Evolutionary conservation across 1,140 invertebrate genomes (phyloP).

Genomic region (Spodoptera litura): DNA sequence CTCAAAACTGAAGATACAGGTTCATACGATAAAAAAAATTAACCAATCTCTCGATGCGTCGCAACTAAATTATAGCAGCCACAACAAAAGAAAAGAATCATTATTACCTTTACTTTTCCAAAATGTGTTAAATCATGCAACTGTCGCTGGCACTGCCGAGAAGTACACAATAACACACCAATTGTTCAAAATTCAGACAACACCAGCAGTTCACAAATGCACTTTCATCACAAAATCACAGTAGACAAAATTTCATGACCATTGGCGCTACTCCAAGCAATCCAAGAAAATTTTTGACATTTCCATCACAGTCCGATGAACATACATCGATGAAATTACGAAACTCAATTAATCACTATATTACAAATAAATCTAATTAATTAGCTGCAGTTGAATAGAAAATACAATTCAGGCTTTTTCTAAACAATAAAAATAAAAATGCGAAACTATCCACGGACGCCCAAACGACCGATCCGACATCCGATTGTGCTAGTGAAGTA

Average conservation of each 20-base stretch:
- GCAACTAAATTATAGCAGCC: neutral
- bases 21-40: neutral
- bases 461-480: conserved; percentile 35
- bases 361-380: conserved; percentile 19
- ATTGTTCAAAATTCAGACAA: conserved; percentile 37
- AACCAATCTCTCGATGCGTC: neutral
- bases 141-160: conserved; percentile 30
- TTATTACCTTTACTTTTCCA: conserved; percentile 67
- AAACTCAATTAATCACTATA: conserved; percentile 38
- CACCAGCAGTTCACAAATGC: conserved; percentile 65
- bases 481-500: conserved; percentile 16
- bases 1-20: neutral
- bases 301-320: conserved; percentile 73
- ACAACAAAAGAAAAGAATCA: conserved; percentile 74
- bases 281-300: conserved; percentile 81
- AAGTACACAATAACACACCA: conserved; percentile 28
- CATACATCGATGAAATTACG: conserved; percentile 47
- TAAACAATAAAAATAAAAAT: conserved; percentile 60
- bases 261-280: conserved; percentile 77
- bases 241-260: conserved; percentile 68
- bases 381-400: conserved; percentile 10
- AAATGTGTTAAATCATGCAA: conserved; percentile 79
- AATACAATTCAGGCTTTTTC: conserved; percentile 29
- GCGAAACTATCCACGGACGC: conserved; percentile 53
- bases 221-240: conserved; percentile 66